Percentiles rank a stretch among this genome's conserved stretches.
Conservation (phyloP, 2,888 invertebrate genomes). For the Arrhopalites spinosus region DNA sequence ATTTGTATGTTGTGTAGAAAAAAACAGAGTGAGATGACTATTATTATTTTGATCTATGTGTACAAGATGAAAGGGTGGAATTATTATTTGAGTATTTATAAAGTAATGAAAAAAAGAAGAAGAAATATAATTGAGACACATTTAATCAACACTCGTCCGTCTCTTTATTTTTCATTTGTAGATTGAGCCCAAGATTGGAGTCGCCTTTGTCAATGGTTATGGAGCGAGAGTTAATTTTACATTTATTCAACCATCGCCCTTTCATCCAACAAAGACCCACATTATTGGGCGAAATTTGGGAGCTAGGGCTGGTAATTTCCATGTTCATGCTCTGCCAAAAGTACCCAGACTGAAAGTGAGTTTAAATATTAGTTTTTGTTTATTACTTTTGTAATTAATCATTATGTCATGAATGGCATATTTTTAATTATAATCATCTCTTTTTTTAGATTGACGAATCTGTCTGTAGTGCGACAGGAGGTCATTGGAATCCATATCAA, state of each 20-base stretch:
- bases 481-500: conserved; percentile 74
- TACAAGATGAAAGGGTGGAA: too few relatives aligned
- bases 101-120: too few relatives aligned
- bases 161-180: conserved; percentile 11
- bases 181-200: conserved; percentile 52
- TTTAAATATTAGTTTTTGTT: not conserved
- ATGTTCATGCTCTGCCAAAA: conserved; percentile 61
- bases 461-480: conserved; percentile 72
- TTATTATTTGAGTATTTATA: too few relatives aligned
- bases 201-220: conserved; percentile 58
- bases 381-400: not conserved
- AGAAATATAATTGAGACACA: too few relatives aligned
- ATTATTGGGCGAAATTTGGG: conserved; percentile 63
- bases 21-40: not conserved
- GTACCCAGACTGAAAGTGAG: conserved; percentile 56
- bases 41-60: not conserved
- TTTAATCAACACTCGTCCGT: too few relatives aligned
- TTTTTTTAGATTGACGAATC: conserved; percentile 50
- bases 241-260: conserved; percentile 78
- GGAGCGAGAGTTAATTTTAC: conserved; percentile 81
- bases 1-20: not conserved
- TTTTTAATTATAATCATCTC: not conserved
- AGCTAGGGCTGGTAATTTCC: conserved; percentile 59
- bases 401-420: not conserved
- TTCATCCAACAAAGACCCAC: conserved; percentile 80